These are phyloP conservation scores for Tylochromis polylepis DNA, from an alignment of 2,113 vertebrate genomes.

Conservation along the genomic window DNA sequence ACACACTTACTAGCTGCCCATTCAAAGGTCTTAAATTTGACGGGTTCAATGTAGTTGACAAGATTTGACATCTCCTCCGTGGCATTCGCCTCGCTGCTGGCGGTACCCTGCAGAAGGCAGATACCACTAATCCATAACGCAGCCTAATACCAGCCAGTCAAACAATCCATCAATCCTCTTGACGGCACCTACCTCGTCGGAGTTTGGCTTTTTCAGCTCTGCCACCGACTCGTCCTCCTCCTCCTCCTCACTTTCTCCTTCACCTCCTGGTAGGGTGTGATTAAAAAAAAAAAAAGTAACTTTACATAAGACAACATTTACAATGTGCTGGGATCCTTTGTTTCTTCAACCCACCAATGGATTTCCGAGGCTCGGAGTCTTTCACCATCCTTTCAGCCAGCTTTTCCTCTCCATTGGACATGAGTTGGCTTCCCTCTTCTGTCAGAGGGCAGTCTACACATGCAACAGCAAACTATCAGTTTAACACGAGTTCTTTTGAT, in stretches of 20 bases:
- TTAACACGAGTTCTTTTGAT: background rate
- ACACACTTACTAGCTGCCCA: slow-evolving; percentile 79
- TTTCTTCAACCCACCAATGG: slow-evolving; percentile 68
- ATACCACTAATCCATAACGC: slow-evolving; percentile 7
- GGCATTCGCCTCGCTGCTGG: slow-evolving; percentile 87
- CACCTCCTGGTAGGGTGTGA: slow-evolving; percentile 67
- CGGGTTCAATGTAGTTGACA: slow-evolving; percentile 87
- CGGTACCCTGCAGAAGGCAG: slow-evolving; percentile 77
- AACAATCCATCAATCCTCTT: background rate
- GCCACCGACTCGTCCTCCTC: slow-evolving; percentile 80
- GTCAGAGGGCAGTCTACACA: slow-evolving; percentile 72
- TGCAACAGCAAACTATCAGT: background rate
- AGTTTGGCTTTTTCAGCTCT: slow-evolving; percentile 81
- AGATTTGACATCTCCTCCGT: slow-evolving; percentile 91
- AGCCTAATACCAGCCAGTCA: background rate
- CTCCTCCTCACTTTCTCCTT: slow-evolving; percentile 85
- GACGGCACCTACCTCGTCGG: slow-evolving; percentile 76
- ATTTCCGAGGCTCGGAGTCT: slow-evolving; percentile 76
- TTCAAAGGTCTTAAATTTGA: slow-evolving; percentile 89
- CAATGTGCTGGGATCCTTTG: background rate
- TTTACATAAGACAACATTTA: background rate
- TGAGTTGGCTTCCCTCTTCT: slow-evolving; percentile 66
- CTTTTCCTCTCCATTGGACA: slow-evolving; percentile 82
- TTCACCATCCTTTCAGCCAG: slow-evolving; percentile 72
- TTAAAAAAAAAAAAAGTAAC: background rate